Percentiles rank a stretch among this genome's conserved stretches.
These are phyloP conservation scores for Sycophila sp. DNA, from an alignment of 1,140 invertebrate genomes.

Conservation along the genomic window DNA sequence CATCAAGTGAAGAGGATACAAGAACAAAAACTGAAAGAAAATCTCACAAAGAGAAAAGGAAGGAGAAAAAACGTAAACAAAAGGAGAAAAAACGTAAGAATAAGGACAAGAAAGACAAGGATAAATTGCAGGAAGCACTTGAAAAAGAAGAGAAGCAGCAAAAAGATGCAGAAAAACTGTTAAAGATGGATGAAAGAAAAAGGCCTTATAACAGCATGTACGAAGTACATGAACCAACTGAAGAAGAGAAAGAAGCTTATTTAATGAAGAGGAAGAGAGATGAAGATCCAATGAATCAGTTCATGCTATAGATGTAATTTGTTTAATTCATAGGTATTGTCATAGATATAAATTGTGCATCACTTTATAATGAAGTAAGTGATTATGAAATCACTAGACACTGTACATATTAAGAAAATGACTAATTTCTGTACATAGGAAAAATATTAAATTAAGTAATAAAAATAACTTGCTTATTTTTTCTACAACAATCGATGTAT, in stretches of 20 bases:
- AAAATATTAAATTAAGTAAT: not conserved
- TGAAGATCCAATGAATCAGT: slow-evolving; percentile 93
- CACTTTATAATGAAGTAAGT: not conserved
- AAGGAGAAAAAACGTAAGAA: slow-evolving; percentile 77
- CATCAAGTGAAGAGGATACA: slow-evolving; percentile 54
- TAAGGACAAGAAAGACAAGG: slow-evolving; percentile 63
- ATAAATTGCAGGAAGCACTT: slow-evolving; percentile 70
- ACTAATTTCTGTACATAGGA: not conserved
- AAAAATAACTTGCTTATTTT: too few relatives aligned
- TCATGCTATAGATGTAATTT: slow-evolving; percentile 47
- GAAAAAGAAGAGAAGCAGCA: slow-evolving; percentile 73
- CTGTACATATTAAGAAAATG: not conserved
- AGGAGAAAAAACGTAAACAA: slow-evolving; percentile 72
- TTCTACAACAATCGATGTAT: too few relatives aligned
- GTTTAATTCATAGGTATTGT: not conserved
- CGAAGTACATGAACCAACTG: slow-evolving; percentile 83
- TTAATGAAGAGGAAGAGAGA: slow-evolving; percentile 83
- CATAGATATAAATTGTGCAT: too few relatives aligned
- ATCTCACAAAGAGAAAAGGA: slow-evolving; percentile 65
- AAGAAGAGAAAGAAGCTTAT: slow-evolving; percentile 94
- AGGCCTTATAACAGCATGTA: slow-evolving; percentile 92
- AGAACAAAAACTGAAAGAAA: slow-evolving; percentile 44
- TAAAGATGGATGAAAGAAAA: slow-evolving; percentile 87
- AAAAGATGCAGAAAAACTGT: slow-evolving; percentile 72
- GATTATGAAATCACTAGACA: too few relatives aligned